A percentile compares a stretch with the other conserved stretches of the same genome.
These are phyloP conservation scores for Drosophila mercatorum DNA, from an alignment of 2,888 invertebrate genomes.

Conservation along the genomic window DNA sequence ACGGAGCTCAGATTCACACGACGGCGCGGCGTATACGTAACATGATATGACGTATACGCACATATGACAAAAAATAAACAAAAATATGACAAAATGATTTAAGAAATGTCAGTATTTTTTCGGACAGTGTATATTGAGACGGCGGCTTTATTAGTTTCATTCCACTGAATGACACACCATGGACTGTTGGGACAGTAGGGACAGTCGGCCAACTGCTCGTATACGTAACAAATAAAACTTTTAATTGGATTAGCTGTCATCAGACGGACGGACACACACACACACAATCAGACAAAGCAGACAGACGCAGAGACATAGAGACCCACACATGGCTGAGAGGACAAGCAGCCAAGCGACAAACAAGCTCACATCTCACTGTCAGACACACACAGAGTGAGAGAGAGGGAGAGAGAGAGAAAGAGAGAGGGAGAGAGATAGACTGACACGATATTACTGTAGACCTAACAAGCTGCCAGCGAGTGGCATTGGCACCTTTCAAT, in stretches of 20 bases:
- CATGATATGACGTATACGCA: constrained; percentile 14
- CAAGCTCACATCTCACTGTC: constrained; percentile 75
- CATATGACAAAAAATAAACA: constrained; percentile 23
- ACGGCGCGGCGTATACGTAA: constrained; percentile 6
- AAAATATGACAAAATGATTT: not conserved
- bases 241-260: constrained; percentile 82
- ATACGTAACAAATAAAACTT: constrained; percentile 80
- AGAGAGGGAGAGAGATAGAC: constrained; percentile 15
- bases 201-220: constrained; percentile 45
- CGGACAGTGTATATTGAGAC: constrained; percentile 20
- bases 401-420: not conserved
- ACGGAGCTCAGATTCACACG: constrained; percentile 33
- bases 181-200: constrained; percentile 19
- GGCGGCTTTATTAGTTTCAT: constrained; percentile 75
- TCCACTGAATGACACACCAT: constrained; percentile 60
- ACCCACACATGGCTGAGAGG: constrained; percentile 30
- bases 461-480: constrained; percentile 37
- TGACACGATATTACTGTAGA: constrained; percentile 35
- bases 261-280: constrained; percentile 44
- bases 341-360: constrained; percentile 68
- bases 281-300: constrained; percentile 1
- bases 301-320: constrained; percentile 21
- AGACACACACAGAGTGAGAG: constrained; percentile 33
- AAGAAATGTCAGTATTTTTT: constrained; percentile 41
- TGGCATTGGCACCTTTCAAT: constrained; percentile 71